phyloP scores from a whole-genome alignment of 2,113 vertebrate species.

The Amazona guildingii region DNA sequence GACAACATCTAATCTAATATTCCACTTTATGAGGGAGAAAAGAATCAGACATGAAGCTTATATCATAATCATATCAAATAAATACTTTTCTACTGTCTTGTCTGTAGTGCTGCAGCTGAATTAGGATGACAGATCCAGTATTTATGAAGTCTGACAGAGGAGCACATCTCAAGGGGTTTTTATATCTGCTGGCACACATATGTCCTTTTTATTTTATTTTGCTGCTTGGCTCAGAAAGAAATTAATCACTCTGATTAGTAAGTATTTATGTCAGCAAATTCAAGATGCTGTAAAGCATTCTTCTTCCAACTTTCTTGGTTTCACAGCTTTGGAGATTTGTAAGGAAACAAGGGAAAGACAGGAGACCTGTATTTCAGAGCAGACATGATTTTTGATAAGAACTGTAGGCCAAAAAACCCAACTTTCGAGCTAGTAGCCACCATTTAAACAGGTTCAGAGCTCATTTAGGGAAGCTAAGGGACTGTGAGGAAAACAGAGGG shows the following conservation, averaged over 20 bases:
- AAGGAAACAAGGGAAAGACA: background rate
- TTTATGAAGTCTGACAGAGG: constrained; percentile 32
- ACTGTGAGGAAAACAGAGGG: too few relatives aligned
- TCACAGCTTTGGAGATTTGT: constrained; percentile 10
- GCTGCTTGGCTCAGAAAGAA: constrained; percentile 42
- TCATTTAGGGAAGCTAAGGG: background rate
- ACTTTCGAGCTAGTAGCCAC: background rate
- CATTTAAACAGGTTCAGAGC: background rate
- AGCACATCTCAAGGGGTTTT: constrained; percentile 17
- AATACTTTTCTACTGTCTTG: constrained; percentile 13
- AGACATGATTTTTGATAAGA: background rate
- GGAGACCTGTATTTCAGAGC: background rate
- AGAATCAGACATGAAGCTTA: constrained; percentile 27
- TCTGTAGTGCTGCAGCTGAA: background rate
- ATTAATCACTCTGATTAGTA: constrained; percentile 65
- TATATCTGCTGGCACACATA: constrained; percentile 19
- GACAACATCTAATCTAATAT: constrained; percentile 6
- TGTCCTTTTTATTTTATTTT: constrained; percentile 52
- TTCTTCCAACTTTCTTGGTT: background rate
- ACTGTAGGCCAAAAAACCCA: background rate
- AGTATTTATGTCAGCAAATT: constrained; percentile 61
- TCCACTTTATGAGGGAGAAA: background rate
- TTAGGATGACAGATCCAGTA: constrained; percentile 19
- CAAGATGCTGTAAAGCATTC: constrained; percentile 51
- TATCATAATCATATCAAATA: constrained; percentile 25